Conservation (phyloP, 2,113 vertebrate species). For the Greenwoodochromis staneri region DNA sequence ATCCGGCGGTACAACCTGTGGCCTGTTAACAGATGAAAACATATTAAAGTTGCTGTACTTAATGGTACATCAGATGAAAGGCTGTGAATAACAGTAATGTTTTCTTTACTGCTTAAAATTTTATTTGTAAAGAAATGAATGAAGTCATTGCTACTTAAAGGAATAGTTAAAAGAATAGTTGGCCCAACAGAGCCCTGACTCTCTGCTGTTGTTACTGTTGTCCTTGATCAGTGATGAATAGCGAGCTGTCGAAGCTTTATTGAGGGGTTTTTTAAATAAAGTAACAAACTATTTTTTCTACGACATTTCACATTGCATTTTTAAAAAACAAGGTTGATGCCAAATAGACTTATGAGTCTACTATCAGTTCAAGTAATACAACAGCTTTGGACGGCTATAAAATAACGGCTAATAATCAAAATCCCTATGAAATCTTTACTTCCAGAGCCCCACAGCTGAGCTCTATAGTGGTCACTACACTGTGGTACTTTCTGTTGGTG, state of each 20-base stretch:
- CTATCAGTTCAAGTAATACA: background rate
- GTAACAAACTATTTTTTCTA: background rate
- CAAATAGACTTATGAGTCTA: accelerated
- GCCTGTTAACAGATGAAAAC: background rate
- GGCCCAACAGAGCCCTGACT: background rate
- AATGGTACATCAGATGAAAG: background rate
- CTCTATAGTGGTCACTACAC: background rate
- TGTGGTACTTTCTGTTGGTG: background rate
- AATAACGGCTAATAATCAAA: background rate
- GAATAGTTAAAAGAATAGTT: background rate
- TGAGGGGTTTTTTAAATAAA: accelerated
- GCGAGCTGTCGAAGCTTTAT: background rate
- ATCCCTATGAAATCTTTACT: background rate
- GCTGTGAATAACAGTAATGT: background rate
- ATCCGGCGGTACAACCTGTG: accelerated
- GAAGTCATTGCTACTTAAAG: background rate
- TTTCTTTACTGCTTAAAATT: background rate
- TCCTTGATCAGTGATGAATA: background rate
- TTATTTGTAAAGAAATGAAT: background rate
- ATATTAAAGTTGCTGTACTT: background rate
- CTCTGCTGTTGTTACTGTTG: background rate
- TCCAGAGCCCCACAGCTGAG: background rate
- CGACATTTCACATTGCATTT: background rate
- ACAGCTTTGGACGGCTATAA: background rate
- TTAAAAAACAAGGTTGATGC: background rate